phyloP scores from a whole-genome alignment of 2,113 vertebrate genomes.

The Eudyptes chrysolophus region DNA sequence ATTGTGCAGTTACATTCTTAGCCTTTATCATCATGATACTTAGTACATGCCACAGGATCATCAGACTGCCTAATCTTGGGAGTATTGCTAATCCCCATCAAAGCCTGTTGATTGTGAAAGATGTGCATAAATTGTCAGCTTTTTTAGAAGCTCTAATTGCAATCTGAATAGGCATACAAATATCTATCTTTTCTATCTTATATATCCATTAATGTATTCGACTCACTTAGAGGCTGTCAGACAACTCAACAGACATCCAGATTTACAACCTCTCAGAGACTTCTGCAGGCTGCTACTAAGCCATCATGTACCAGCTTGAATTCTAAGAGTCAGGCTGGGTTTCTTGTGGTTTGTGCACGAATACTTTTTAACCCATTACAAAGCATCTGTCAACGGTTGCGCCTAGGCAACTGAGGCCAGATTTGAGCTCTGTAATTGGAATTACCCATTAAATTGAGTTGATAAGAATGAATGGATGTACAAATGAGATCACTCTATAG shows the following conservation, averaged over 20 bases:
- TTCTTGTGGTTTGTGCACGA: background rate
- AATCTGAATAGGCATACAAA: background rate
- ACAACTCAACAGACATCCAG: background rate
- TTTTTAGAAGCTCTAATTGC: background rate
- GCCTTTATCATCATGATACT: background rate
- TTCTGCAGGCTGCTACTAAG: background rate
- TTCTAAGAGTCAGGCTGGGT: background rate
- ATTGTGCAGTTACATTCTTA: background rate
- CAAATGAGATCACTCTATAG: background rate
- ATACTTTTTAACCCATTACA: conserved; percentile 2
- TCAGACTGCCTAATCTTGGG: background rate
- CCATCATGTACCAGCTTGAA: background rate
- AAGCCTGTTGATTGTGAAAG: background rate
- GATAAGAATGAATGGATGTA: background rate
- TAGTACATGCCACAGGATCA: background rate
- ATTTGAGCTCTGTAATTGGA: conserved; percentile 10
- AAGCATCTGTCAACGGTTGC: background rate
- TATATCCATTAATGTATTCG: conserved; percentile 1
- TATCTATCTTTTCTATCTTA: background rate
- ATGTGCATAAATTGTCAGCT: background rate
- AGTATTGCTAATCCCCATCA: background rate
- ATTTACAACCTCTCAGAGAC: background rate
- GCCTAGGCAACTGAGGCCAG: background rate
- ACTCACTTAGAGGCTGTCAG: background rate
- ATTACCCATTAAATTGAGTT: background rate